Base-by-base conservation (phyloP, 1,140 invertebrate species). In the Aphis gossypii region DNA sequence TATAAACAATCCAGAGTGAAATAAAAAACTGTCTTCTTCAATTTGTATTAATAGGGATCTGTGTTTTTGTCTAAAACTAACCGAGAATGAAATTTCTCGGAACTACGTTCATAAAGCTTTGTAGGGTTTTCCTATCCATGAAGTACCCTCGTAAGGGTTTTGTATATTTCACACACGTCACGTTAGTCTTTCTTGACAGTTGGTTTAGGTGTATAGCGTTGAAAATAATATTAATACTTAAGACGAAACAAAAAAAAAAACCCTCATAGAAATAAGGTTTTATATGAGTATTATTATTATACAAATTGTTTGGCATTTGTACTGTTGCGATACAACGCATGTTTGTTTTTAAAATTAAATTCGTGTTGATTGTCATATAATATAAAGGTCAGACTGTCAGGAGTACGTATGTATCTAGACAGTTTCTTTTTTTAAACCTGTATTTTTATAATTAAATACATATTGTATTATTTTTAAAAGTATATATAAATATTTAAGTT, bases 1-100 rank as follows among this genome's bases (percentile, higher is more conserved):
- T 38, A 86, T 86, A 25, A 86, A 46, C 86, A 51, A n/a, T 7
- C 86, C 9, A 41, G 48, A n/a, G 18, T 48, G 46, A 88, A 88
- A 88, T 88, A 48, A 48, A 51, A 88, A 88, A 88, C 48, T n/a
- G 87, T 89, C 87, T 89, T 35, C n/a, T 54, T 89, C 87, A 54
- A 89, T 89, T 89, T 54, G 48, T 54, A 56, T 89, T 89, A 38
- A 89, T 54, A 54, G 8, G 46, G 46, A 87, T 25, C n/a, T 51
- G 87, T 35, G 35, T 54, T 89, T 35, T 54, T 51, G 48, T 89
- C 48, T 38, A 89, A 54, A 54, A 56, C 87, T 54, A 54, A 56
- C 51, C 21, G 87, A 54, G 87, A 89, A 89, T 54, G 87, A 89
- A 89, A 89, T 54, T 54, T 89, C 51, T 54, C 20, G 48, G n/a